Percentiles rank a stretch among this genome's conserved stretches.
phyloP scores from a whole-genome alignment of 2,113 vertebrate genomes.

The Crypturellus undulatus region DNA sequence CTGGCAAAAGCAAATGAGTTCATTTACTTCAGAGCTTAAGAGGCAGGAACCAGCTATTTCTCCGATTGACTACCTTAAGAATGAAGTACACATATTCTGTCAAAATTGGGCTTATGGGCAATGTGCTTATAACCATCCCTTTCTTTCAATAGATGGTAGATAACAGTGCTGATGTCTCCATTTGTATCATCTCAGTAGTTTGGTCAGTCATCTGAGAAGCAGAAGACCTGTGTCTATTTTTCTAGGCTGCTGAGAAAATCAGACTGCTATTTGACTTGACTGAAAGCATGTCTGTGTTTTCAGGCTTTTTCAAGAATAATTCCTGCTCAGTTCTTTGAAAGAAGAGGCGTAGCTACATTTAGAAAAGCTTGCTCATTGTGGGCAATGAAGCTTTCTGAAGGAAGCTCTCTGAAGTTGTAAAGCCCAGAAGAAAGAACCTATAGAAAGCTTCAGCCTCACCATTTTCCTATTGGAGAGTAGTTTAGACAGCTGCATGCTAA shows the following conservation, averaged over 20 bases:
- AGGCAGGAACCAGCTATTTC: background rate
- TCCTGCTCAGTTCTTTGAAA: background rate
- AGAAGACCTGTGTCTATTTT: background rate
- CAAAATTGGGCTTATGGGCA: background rate
- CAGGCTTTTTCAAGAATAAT: background rate
- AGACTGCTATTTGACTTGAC: background rate
- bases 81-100: background rate
- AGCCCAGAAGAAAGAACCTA: background rate
- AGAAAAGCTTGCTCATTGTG: background rate
- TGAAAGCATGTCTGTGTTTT: background rate
- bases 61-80: background rate
- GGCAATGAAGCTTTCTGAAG: background rate
- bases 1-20: background rate
- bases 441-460: background rate
- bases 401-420: background rate
- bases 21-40: background rate
- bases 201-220: background rate
- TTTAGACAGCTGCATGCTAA: background rate
- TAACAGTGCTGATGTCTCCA: background rate
- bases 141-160: background rate
- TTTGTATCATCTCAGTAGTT: background rate
- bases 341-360: background rate
- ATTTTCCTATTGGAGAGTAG: background rate
- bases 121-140: background rate
- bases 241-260: background rate